Base-by-base conservation (phyloP, 2,113 vertebrate species). In the Cinclus mexicanus region DNA sequence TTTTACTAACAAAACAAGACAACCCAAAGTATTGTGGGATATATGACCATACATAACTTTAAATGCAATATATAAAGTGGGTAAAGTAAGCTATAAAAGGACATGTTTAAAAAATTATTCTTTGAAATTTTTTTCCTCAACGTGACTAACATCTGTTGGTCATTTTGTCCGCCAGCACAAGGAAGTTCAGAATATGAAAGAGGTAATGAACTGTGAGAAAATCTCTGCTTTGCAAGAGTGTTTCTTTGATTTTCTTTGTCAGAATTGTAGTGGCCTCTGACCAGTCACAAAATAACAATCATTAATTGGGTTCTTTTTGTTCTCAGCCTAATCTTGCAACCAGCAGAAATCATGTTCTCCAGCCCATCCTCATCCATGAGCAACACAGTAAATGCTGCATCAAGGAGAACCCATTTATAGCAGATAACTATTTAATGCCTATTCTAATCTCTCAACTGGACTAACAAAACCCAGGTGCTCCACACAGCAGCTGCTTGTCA, bases 191-290 rank as follows among this genome's bases (percentile, higher is more conserved):
- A 79, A 85, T 92, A 93, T 93, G 90, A 95, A 96, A 95, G 90
- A 88, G 67, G 75, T 96, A 96, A 97, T 95, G 95, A 97, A 67
- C 95, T 97, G 95, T 83, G 89, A 97, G 90, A 63, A 94, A 88
- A 71, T 42, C 42, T 77, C 86, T 80, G 59, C 75, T 76, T 88
- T 80, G 76, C 71, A 74, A 92, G 63, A 88, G 42, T 28, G 28
- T 92, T 96, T 83, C 94, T 94, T 94, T 94, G 90, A 93, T 84
- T 84, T 77, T 77, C 82, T 60, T 81, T 22, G 63, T 92, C 71
- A 92, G 63, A 96, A 77, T 39, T 50, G 26, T n/a, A 69, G 44
- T 22, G 52, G 63, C 37, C 59, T 86, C 86, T 90, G 88, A 92
- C 25, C 46, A 92, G 63, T 39, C 79, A 86, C 75, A 90, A 91